These are phyloP conservation scores for Acrocephalus arundinaceus DNA, from an alignment of 2,113 vertebrate genomes.

Conservation along the genomic window DNA sequence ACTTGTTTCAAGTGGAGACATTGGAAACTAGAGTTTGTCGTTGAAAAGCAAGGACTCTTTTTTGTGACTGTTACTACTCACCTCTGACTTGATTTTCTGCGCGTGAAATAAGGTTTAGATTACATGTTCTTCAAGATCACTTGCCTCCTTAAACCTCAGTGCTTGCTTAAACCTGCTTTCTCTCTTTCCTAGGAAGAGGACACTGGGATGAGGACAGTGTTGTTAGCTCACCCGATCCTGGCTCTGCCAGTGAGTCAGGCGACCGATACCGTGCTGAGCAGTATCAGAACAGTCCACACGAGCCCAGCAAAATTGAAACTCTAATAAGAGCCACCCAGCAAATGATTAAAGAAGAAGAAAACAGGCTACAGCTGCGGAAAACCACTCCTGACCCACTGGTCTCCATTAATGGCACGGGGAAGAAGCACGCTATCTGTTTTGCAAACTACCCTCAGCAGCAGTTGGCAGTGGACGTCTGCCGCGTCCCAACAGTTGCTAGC, in stretches of 20 bases:
- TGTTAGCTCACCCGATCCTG: slow-evolving; percentile 92
- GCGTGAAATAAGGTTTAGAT: background rate
- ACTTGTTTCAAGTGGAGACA: background rate
- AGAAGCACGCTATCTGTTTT: slow-evolving; percentile 83
- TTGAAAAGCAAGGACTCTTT: background rate
- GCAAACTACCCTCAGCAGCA: slow-evolving; percentile 82
- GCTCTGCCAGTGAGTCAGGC: slow-evolving; percentile 92
- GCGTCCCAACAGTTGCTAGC: slow-evolving; percentile 70
- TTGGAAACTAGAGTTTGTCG: background rate
- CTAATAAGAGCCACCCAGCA: slow-evolving; percentile 96
- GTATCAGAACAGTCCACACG: slow-evolving; percentile 85
- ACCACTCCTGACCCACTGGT: slow-evolving; percentile 75
- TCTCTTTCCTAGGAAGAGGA: slow-evolving; percentile 80
- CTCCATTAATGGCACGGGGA: slow-evolving; percentile 85
- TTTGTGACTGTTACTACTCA: accelerated
- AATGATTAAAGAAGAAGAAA: slow-evolving; percentile 98
- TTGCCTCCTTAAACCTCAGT: background rate
- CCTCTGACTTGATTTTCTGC: background rate
- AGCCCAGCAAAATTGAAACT: slow-evolving; percentile 94
- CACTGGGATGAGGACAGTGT: slow-evolving; percentile 96
- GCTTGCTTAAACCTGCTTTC: background rate
- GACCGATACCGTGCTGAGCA: slow-evolving; percentile 86
- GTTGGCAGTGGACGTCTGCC: slow-evolving; percentile 79
- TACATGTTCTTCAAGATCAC: background rate
- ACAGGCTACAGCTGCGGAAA: slow-evolving; percentile 84